These are phyloP conservation scores for Motacilla alba DNA, from an alignment of 2,113 vertebrate species.

Conservation along the genomic window DNA sequence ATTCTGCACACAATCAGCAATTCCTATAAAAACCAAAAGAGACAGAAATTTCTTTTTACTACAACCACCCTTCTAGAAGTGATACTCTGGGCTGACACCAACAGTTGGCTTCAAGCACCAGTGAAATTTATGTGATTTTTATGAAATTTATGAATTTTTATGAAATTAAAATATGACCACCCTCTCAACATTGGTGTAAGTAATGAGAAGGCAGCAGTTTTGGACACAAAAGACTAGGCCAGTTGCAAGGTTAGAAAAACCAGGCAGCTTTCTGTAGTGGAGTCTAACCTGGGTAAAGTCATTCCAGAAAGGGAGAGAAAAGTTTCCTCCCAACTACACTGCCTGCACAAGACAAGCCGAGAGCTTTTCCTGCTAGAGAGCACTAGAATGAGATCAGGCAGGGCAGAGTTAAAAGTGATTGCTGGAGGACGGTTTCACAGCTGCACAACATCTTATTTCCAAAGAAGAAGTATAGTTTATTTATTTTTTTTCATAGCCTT, in stretches of 20 bases:
- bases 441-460: background rate
- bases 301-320: background rate
- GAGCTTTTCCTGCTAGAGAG: background rate
- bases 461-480: background rate
- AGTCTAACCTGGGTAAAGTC: background rate
- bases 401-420: background rate
- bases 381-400: background rate
- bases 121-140: background rate
- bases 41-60: background rate
- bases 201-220: background rate
- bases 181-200: background rate
- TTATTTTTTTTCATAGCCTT: background rate
- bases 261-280: background rate
- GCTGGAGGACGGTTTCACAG: background rate
- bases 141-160: background rate
- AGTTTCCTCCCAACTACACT: background rate
- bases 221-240: background rate
- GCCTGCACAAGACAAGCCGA: accelerated
- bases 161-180: background rate
- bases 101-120: background rate
- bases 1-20: background rate
- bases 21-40: background rate
- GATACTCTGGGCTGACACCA: background rate
- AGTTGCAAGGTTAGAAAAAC: background rate
- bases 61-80: background rate